Conservation (phyloP, 2,113 vertebrate species). For the Pedionomus torquatus region DNA sequence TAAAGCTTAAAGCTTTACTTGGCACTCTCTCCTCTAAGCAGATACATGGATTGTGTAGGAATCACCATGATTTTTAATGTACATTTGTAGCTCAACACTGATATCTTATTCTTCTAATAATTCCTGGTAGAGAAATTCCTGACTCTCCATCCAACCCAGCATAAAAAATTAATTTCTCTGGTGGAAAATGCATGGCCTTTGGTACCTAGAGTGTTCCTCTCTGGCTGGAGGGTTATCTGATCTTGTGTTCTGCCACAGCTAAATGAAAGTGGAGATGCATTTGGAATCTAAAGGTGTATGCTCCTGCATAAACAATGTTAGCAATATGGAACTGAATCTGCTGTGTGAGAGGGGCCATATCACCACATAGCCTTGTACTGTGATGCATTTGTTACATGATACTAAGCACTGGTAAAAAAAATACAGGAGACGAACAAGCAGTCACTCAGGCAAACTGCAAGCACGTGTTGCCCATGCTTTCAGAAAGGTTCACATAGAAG, state of each 20-base stretch:
- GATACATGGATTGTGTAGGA: background rate
- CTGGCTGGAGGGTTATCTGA: background rate
- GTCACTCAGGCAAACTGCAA: background rate
- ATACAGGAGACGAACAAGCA: background rate
- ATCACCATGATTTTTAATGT: background rate
- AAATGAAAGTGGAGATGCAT: background rate
- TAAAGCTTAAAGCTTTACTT: background rate
- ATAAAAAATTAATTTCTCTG: background rate
- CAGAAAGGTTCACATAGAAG: background rate
- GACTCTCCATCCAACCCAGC: background rate
- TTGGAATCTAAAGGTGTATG: background rate
- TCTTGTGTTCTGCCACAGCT: background rate
- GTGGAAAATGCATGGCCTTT: background rate
- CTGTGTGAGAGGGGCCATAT: rapidly evolving
- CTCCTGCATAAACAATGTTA: background rate
- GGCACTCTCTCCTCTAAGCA: background rate
- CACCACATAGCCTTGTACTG: background rate
- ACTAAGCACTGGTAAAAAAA: background rate
- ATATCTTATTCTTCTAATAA: background rate
- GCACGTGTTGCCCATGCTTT: background rate
- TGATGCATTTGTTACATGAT: rapidly evolving
- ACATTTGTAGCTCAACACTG: background rate
- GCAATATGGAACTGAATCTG: background rate
- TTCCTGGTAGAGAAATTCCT: background rate
- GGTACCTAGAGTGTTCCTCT: background rate